Percentiles rank a stretch among this genome's conserved stretches.
Conservation (phyloP, 2,113 vertebrate genomes). For the Crotalus horridus region DNA sequence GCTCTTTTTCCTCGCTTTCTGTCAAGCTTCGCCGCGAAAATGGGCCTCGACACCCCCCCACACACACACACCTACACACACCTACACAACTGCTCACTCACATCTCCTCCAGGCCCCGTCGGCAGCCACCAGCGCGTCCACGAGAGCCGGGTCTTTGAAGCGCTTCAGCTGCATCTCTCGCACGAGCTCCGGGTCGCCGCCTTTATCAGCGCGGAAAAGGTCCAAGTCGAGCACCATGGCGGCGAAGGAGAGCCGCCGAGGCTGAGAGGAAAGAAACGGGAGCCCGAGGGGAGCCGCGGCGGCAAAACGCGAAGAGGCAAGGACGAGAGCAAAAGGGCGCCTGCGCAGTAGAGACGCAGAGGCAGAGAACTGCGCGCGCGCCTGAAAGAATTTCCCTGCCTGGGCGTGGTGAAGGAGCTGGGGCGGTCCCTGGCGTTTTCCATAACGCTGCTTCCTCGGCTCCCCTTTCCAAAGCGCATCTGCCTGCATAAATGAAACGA, state of each 20-base stretch:
- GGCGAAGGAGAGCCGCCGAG: not conserved
- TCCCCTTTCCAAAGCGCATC: not conserved
- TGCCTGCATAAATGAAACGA: not conserved
- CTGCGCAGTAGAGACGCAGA: not conserved
- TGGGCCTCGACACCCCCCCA: too few relatives aligned
- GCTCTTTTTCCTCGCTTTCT: not conserved
- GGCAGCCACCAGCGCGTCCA: conserved; percentile 84
- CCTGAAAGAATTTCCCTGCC: not conserved
- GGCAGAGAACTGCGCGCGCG: not conserved
- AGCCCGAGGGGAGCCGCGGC: rapidly evolving
- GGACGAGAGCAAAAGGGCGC: not conserved
- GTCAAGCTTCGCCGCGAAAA: not conserved
- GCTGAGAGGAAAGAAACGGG: not conserved
- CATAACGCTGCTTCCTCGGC: not conserved
- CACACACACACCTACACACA: too few relatives aligned
- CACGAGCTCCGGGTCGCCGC: conserved; percentile 84
- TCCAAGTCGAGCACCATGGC: conserved; percentile 93
- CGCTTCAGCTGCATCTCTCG: conserved; percentile 85
- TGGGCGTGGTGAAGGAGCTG: too few relatives aligned
- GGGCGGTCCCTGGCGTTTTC: not conserved
- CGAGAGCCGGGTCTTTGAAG: conserved; percentile 90
- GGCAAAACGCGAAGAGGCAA: rapidly evolving
- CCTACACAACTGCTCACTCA: conserved; percentile 59
- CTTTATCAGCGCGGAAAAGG: conserved; percentile 89
- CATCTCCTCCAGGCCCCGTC: conserved; percentile 92